Conservation (phyloP, 2,797 vertebrate genomes). For the Acanthopagrus latus region DNA sequence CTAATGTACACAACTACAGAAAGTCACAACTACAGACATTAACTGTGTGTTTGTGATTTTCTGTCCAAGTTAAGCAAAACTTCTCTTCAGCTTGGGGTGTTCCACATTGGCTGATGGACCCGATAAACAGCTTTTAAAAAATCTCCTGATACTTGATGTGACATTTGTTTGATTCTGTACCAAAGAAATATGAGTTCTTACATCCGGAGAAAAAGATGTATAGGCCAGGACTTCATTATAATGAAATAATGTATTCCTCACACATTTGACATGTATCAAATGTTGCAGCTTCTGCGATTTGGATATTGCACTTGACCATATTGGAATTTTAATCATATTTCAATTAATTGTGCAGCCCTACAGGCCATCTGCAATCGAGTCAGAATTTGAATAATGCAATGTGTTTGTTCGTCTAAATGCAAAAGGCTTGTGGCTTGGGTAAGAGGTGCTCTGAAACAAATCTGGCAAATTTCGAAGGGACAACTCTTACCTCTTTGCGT, state of each 20-base stretch:
- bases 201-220: too few relatives aligned
- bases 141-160: background rate
- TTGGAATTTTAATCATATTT: too few relatives aligned
- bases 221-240: too few relatives aligned
- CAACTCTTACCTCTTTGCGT: conserved; percentile 93
- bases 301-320: too few relatives aligned
- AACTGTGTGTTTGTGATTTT: background rate
- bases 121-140: background rate
- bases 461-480: background rate
- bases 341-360: too few relatives aligned
- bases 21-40: too few relatives aligned
- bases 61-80: background rate
- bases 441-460: background rate
- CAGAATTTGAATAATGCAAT: background rate
- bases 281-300: too few relatives aligned
- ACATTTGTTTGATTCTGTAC: too few relatives aligned
- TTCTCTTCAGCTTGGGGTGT: background rate
- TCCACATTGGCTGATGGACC: background rate
- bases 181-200: too few relatives aligned
- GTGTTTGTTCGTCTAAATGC: background rate
- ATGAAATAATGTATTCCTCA: too few relatives aligned
- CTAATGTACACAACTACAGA: too few relatives aligned
- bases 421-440: background rate
- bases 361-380: background rate
- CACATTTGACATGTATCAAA: too few relatives aligned